A percentile compares a stretch with the other conserved stretches of the same genome.
These are phyloP conservation scores for Vidua chalybeata DNA, from an alignment of 2,113 vertebrate species.

Conservation along the genomic window DNA sequence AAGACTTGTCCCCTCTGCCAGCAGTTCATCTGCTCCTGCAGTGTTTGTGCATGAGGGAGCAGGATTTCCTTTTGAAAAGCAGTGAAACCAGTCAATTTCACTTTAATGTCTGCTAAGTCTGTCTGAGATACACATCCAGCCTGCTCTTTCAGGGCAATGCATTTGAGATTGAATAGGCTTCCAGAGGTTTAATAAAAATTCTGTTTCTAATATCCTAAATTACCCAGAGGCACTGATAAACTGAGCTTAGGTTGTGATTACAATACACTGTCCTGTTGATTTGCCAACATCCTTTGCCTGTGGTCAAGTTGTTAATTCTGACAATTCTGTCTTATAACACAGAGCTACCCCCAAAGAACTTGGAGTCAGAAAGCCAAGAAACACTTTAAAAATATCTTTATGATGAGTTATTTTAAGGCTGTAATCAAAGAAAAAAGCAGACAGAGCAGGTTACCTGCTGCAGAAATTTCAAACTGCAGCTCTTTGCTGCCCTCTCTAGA, in stretches of 20 bases:
- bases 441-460: background rate
- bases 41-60: background rate
- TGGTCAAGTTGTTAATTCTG: conserved; percentile 14
- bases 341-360: background rate
- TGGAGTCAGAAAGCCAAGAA: background rate
- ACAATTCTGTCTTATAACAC: background rate
- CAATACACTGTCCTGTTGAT: background rate
- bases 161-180: background rate
- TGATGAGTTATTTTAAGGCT: background rate
- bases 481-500: conserved; percentile 79
- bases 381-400: background rate
- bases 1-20: background rate
- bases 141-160: background rate
- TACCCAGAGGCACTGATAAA: conserved; percentile 26
- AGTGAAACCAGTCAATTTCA: background rate
- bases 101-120: background rate
- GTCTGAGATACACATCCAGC: background rate
- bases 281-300: background rate
- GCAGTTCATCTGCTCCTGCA: background rate
- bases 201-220: conserved; percentile 47
- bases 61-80: background rate
- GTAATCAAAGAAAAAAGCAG: background rate
- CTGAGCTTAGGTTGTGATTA: background rate
- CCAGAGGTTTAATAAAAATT: conserved; percentile 36
- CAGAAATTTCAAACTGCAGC: conserved; percentile 36